These are phyloP conservation scores for Erebia aethiops DNA, from an alignment of 2,888 invertebrate species.

Conservation along the genomic window DNA sequence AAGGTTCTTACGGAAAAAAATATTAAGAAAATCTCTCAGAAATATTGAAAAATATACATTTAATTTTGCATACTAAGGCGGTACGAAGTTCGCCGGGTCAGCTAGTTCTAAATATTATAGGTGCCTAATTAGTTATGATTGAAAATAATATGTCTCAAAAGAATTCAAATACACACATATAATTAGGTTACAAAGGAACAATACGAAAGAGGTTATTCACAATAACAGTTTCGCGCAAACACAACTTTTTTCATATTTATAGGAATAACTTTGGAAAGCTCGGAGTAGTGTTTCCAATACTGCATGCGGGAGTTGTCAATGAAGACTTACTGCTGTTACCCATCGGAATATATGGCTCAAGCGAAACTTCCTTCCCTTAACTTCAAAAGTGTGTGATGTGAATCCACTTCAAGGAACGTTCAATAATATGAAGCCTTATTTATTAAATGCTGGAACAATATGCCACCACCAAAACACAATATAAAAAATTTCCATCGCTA, in stretches of 20 bases:
- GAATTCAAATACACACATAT: too few species aligned
- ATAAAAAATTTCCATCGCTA: too few species aligned
- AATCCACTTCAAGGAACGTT: background rate
- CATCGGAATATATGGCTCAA: slow-evolving; percentile 71
- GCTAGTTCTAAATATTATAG: too few species aligned
- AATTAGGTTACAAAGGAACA: slow-evolving; percentile 10
- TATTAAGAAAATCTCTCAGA: too few species aligned
- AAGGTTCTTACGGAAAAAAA: too few species aligned
- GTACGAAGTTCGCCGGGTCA: too few species aligned
- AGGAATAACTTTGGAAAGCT: slow-evolving; percentile 35
- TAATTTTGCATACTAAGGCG: too few species aligned
- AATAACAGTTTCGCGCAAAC: slow-evolving; percentile 16
- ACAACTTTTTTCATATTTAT: slow-evolving; percentile 32
- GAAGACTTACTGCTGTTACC: slow-evolving; percentile 66
- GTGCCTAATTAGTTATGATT: too few species aligned
- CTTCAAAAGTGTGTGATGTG: slow-evolving; percentile 12
- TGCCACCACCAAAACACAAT: background rate
- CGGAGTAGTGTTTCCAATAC: slow-evolving; percentile 47
- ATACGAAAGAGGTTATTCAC: slow-evolving; percentile 8
- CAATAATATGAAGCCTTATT: background rate
- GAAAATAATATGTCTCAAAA: too few species aligned
- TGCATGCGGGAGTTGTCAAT: slow-evolving; percentile 55
- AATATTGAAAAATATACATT: too few species aligned
- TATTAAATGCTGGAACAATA: background rate
- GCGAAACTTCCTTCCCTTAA: slow-evolving; percentile 46